Conservation (phyloP, 2,888 invertebrate species). For the Drosophila fulvimacula region DNA sequence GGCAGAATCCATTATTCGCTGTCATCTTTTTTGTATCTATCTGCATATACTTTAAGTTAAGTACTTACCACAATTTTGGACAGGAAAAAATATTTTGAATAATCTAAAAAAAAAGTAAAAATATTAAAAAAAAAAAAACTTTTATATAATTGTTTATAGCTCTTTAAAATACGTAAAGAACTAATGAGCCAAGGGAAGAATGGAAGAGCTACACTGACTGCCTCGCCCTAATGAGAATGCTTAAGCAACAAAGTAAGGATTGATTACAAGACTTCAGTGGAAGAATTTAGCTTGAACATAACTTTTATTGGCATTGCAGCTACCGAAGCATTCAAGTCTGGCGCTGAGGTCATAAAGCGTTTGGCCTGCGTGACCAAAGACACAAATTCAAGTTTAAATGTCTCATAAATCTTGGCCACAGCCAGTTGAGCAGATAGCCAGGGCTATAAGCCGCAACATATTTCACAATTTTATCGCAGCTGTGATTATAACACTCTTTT, state of each 20-base stretch:
- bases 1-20: slow-evolving; percentile 11
- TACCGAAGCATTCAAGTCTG: slow-evolving; percentile 6
- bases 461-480: slow-evolving; percentile 62
- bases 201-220: not conserved
- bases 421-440: slow-evolving; percentile 24
- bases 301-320: not conserved
- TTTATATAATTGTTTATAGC: not conserved
- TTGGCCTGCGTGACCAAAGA: slow-evolving; percentile 52
- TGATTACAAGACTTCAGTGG: not conserved
- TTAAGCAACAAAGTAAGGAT: not conserved
- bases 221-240: not conserved
- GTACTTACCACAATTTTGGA: not conserved
- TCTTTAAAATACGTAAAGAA: not conserved
- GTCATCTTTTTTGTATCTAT: not conserved
- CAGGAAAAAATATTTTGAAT: not conserved
- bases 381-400: slow-evolving; percentile 62
- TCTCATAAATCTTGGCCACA: slow-evolving; percentile 62
- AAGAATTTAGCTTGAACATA: not conserved
- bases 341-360: slow-evolving; percentile 4
- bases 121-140: no score
- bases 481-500: slow-evolving; percentile 54
- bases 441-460: slow-evolving; percentile 38
- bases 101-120: no score
- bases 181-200: not conserved
- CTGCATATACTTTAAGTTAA: not conserved